Evolutionary conservation across 1,140 invertebrate genomes (phyloP).

Genomic region (Achroia grisella): DNA sequence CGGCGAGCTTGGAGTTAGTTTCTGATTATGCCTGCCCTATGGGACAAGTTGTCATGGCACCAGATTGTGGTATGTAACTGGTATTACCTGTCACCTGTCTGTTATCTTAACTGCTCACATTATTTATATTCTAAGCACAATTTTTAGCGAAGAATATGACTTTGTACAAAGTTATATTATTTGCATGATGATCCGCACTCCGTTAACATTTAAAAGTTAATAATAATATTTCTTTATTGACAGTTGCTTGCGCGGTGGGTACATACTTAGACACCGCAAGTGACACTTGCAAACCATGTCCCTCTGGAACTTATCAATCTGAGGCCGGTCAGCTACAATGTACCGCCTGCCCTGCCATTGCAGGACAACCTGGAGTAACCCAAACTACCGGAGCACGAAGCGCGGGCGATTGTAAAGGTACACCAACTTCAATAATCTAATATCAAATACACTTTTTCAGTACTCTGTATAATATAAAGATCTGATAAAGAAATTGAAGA

Average conservation of each 20-base stretch:
- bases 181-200: no score
- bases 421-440: no score
- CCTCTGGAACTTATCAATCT: conserved; percentile 94
- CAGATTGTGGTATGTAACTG: conserved; percentile 86
- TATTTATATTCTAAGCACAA: no score
- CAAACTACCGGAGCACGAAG: conserved; percentile 88
- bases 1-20: conserved; percentile 87
- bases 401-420: conserved; percentile 91
- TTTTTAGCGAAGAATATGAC: no score
- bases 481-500: no score
- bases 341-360: conserved; percentile 89
- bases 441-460: no score
- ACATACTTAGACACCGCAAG: conserved; percentile 87
- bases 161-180: neutral
- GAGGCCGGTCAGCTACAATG: conserved; percentile 93
- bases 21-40: conserved; percentile 94
- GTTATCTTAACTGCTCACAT: no score
- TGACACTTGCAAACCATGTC: conserved; percentile 88
- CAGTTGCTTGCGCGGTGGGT: conserved; percentile 95
- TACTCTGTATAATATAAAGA: no score
- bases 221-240: conserved; percentile 28
- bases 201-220: no score
- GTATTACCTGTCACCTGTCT: no score
- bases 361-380: conserved; percentile 90
- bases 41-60: conserved; percentile 93